A percentile compares a stretch with the other conserved stretches of the same genome.
These are phyloP conservation scores for Jaculus jaculus DNA, from an alignment of 2,113 vertebrate genomes.

Conservation along the genomic window DNA sequence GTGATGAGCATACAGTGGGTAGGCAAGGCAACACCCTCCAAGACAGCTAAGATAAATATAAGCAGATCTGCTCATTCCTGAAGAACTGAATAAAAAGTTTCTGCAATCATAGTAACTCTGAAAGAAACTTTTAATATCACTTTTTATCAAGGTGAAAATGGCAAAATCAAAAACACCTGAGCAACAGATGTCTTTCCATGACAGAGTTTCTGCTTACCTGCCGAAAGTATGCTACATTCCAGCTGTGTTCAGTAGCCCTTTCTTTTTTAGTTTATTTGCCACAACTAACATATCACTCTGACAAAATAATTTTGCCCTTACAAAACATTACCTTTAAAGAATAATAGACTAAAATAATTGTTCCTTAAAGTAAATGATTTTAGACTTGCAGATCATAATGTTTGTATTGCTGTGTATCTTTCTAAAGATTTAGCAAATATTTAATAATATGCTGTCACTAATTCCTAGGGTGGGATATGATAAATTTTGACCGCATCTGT, in stretches of 20 bases:
- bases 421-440: not conserved
- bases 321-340: not conserved
- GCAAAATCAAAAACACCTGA: too few species aligned
- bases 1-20: not conserved
- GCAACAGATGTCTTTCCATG: too few species aligned
- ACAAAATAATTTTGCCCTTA: not conserved
- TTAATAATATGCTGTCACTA: not conserved
- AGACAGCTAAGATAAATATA: not conserved
- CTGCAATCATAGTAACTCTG: not conserved
- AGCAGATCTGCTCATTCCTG: not conserved
- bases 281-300: not conserved
- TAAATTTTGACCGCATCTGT: not conserved
- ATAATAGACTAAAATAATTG: constrained; percentile 10
- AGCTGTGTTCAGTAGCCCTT: not conserved
- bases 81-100: not conserved
- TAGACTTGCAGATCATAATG: not conserved
- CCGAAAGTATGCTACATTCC: too few species aligned
- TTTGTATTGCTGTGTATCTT: not conserved
- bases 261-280: not conserved
- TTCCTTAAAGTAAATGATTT: not conserved
- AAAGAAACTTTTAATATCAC: not conserved
- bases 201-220: too few species aligned
- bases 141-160: too few species aligned
- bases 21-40: not conserved
- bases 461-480: not conserved